Conservation (phyloP, 2,797 vertebrate species). For the Podarcis siculus region DNA sequence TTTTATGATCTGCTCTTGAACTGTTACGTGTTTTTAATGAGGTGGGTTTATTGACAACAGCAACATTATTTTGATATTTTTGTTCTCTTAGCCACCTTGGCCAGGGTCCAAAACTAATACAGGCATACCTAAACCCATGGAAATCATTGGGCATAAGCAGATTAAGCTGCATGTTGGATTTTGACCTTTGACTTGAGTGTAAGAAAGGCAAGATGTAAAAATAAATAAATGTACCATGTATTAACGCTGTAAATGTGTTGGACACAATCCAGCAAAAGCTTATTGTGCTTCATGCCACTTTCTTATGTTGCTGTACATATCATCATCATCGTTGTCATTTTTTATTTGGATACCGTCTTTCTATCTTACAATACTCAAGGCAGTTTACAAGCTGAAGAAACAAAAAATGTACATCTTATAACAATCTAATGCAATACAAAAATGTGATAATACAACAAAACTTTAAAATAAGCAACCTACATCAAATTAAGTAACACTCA, state of each 20-base stretch:
- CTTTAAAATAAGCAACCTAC: no score
- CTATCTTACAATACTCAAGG: no score
- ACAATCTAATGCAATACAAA: no score
- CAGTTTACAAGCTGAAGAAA: no score
- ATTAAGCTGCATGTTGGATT: background rate
- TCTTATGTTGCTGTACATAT: no score
- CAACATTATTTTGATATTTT: background rate
- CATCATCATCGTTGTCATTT: no score
- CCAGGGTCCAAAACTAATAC: background rate
- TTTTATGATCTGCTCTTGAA: constrained; percentile 7
- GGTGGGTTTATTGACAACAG: constrained; percentile 1
- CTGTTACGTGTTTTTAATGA: constrained; percentile 7
- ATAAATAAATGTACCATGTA: background rate
- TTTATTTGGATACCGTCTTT: no score
- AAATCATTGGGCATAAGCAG: constrained; percentile 16
- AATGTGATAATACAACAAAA: no score
- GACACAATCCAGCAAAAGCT: background rate
- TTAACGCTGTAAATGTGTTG: background rate
- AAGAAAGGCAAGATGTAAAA: background rate
- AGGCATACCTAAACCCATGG: background rate
- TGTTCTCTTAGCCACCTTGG: background rate
- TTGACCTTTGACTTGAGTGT: background rate
- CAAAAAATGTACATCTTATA: no score
- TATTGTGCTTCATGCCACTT: background rate
- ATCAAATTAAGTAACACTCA: no score